Evolutionary conservation across 2,113 vertebrate species (phyloP).

Genomic region (Megalops atlanticus): DNA sequence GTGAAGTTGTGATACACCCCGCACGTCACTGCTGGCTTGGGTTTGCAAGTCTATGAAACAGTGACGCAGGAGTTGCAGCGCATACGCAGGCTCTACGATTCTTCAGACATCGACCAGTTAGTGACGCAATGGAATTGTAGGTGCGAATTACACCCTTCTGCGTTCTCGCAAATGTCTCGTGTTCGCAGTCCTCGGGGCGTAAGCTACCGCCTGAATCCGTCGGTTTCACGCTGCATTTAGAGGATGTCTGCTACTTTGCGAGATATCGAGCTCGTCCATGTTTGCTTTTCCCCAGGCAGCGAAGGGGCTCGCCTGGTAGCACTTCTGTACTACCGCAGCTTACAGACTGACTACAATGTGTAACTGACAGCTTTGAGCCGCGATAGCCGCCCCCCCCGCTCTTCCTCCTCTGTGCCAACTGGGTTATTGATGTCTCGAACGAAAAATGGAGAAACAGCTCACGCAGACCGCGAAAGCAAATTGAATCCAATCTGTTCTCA

Average conservation of each 20-base stretch:
- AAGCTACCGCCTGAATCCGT: neutral
- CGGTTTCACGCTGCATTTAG: neutral
- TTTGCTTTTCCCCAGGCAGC: neutral
- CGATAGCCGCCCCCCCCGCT: no score
- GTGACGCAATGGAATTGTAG: neutral
- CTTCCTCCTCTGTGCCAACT: neutral
- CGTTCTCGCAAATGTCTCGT: neutral
- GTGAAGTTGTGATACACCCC: no score
- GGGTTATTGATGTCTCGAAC: neutral
- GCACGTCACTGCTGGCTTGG: no score
- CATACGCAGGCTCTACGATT: no score
- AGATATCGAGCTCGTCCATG: neutral
- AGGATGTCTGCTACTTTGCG: neutral
- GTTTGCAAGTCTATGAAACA: no score
- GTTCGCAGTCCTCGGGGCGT: neutral
- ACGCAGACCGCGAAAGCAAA: no score
- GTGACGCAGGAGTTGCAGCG: no score
- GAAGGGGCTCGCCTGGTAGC: neutral
- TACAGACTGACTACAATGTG: neutral
- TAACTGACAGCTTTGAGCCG: neutral
- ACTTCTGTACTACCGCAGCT: neutral
- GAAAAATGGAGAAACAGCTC: no score
- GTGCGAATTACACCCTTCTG: neutral
- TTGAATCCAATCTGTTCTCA: no score
- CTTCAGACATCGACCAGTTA: neutral